Base-by-base conservation (phyloP, 2,888 invertebrate genomes). In the Erebia epiphron region DNA sequence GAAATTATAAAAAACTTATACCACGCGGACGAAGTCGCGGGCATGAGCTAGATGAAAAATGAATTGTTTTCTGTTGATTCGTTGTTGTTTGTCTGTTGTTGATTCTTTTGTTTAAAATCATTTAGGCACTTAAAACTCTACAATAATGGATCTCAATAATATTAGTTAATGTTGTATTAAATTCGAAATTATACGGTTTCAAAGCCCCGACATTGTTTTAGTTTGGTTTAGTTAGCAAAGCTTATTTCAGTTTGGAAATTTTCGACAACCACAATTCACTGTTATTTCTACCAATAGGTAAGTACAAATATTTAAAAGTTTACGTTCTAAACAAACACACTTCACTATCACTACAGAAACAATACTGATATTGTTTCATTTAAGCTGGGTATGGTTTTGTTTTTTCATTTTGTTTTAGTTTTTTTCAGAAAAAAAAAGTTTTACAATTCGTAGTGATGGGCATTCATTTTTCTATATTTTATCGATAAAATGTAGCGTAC, bases 331-430 rank as follows among this genome's bases (percentile, higher is more conserved):
- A 64, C 18, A 26, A 35, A 26, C 57, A 57, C 46, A 63, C 65
- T 49, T 13, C 68, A 70, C 71, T 67, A 16, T 52, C 66, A 72
- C 70, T 60, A 66, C 21, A 18, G 74, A 58, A 61, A 72, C 70
- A 54, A 50, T 54, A 74, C 74, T 74, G 67, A 72, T 68, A 50
- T 26, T 63, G 52, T 63, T 68, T 68, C 70, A 65, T 13, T 57
- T 58, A 26, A 54, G 18, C 16, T 13, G 26, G 54, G 14, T 8
- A 3, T 1, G 9, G 16, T 43, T 11, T 41, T 10, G 21, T 16
- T 14, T 49, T 49, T 49, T 18, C 54, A 54, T 41, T 64, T 52
- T 52, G 16, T n/a, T 64, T 52, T 35, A 64, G 9, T 35, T 35
- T 64, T 70, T 61, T 65, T 61, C 18, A 63, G 57, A 62, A 68